Evolutionary conservation across 2,888 invertebrate genomes (phyloP).

Genomic region (Bombylius major): DNA sequence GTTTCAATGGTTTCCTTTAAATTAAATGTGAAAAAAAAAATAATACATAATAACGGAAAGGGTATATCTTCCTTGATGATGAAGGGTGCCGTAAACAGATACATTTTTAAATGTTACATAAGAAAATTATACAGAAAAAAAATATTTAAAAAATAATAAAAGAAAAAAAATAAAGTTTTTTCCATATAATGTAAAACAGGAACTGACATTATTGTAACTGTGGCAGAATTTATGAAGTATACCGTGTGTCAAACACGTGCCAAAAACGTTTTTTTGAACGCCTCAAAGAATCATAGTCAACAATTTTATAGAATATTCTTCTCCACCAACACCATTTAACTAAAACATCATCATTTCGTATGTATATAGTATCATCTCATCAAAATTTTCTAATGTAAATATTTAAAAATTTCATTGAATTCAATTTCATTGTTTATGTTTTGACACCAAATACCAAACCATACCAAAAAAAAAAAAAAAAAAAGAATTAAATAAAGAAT

Average conservation of each 20-base stretch:
- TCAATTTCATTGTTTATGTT: neutral
- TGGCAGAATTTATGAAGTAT: slow-evolving; percentile 13
- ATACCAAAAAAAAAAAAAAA: neutral
- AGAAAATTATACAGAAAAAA: neutral
- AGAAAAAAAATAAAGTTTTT: too few relatives aligned
- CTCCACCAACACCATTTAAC: too few relatives aligned
- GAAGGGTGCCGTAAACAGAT: neutral
- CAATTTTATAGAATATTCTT: neutral
- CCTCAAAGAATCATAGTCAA: slow-evolving; percentile 1
- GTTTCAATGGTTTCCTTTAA: neutral
- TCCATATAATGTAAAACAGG: neutral
- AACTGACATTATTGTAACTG: slow-evolving; percentile 6
- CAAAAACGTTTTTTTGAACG: slow-evolving; percentile 1
- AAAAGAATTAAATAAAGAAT: neutral
- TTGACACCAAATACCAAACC: neutral
- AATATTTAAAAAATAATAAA: neutral
- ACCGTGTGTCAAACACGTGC: slow-evolving; percentile 9
- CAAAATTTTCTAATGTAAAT: too few relatives aligned
- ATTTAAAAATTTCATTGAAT: too few relatives aligned
- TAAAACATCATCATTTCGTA: neutral
- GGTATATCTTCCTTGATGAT: neutral
- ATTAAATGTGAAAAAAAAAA: neutral
- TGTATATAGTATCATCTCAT: too few relatives aligned
- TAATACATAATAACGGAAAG: neutral
- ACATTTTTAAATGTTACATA: neutral